phyloP scores from a whole-genome alignment of 92 coral and sea anemone genomes.

The Galaxea fascicularis region DNA sequence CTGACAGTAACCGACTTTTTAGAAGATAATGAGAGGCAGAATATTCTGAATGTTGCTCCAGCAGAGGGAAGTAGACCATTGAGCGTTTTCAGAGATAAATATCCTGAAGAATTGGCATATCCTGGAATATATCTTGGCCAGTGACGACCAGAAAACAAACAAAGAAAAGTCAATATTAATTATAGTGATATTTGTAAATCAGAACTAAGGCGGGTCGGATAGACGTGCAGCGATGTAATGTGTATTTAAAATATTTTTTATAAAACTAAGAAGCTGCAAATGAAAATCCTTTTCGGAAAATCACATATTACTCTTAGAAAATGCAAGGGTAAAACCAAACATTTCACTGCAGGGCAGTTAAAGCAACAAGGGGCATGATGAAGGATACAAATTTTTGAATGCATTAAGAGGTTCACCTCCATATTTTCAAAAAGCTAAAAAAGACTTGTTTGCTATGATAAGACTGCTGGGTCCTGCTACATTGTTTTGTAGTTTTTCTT shows the following conservation, averaged over 20 bases:
- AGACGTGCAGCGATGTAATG: constrained; percentile 75
- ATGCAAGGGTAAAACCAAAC: constrained; percentile 58
- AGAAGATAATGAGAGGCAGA: constrained; percentile 68
- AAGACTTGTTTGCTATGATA: constrained; percentile 71
- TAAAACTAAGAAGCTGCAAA: constrained; percentile 68
- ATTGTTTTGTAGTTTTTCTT: constrained; percentile 65
- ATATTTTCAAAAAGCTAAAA: constrained; percentile 69
- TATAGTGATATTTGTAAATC: constrained; percentile 66
- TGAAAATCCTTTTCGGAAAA: constrained; percentile 69
- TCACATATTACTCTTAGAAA: constrained; percentile 56
- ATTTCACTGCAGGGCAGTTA: constrained; percentile 51
- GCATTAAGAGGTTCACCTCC: constrained; percentile 71
- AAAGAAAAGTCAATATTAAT: constrained; percentile 40
- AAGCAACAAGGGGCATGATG: constrained; percentile 66
- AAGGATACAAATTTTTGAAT: constrained; percentile 53
- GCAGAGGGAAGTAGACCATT: constrained; percentile 71
- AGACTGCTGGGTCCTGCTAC: constrained; percentile 71
- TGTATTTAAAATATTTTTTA: constrained; percentile 66
- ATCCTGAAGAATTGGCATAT: constrained; percentile 79
- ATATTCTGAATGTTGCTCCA: constrained; percentile 75
- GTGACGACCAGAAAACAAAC: constrained; percentile 61
- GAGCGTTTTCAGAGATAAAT: constrained; percentile 75
- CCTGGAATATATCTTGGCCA: constrained; percentile 84
- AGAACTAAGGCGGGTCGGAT: constrained; percentile 63
- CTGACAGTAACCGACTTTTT: constrained; percentile 70